Percentiles rank a stretch among this genome's conserved stretches.
phyloP scores from a whole-genome alignment of 2,113 vertebrate species.

The Halcyon malimbica region DNA sequence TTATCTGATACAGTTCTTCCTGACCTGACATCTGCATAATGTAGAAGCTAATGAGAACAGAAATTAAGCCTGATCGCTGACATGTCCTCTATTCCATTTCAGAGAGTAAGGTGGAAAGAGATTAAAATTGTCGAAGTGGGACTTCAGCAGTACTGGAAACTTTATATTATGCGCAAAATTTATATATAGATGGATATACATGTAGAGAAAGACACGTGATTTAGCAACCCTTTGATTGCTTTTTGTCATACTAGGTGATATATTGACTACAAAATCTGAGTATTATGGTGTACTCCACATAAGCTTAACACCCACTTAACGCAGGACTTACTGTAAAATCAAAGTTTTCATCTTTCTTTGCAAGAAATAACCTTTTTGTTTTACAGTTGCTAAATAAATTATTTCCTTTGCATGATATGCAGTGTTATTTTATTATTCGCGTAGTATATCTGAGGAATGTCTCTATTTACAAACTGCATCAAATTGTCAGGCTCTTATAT shows the following conservation, averaged over 20 bases:
- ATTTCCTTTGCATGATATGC: neutral
- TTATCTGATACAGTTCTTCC: conserved; percentile 43
- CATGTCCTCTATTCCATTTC: neutral
- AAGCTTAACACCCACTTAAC: neutral
- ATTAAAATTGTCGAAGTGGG: conserved; percentile 26
- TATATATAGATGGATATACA: neutral
- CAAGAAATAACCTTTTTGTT: neutral
- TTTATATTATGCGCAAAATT: neutral
- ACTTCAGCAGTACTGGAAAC: neutral
- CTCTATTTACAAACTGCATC: neutral
- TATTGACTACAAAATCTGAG: neutral
- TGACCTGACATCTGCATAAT: conserved; percentile 64
- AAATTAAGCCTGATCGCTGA: conserved; percentile 47
- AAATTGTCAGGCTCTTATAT: neutral
- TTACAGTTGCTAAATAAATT: neutral
- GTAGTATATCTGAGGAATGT: neutral
- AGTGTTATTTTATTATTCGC: neutral
- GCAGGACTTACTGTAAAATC: neutral
- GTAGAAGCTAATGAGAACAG: conserved; percentile 57
- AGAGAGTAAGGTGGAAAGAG: conserved; percentile 4
- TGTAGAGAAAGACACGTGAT: neutral
- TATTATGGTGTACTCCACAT: fast-evolving
- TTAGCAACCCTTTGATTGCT: neutral
- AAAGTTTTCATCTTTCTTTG: neutral
- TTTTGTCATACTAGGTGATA: neutral